Evolutionary conservation across 2,888 invertebrate species (phyloP).

Genomic region (Pilophorus perplexus): DNA sequence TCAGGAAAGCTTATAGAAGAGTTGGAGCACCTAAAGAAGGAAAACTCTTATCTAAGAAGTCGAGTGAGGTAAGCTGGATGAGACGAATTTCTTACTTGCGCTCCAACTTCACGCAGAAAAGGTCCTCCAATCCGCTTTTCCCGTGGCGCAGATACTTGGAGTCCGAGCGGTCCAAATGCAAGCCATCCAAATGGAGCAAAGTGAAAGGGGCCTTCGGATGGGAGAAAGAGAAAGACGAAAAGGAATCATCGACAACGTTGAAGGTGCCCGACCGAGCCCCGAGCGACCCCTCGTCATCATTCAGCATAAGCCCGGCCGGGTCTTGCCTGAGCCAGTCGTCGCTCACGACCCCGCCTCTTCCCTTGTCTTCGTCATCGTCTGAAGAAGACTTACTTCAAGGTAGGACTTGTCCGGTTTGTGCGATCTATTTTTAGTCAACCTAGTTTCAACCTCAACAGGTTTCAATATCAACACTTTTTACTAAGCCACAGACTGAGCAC

Average conservation of each 20-base stretch:
- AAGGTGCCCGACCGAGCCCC: constrained; percentile 44
- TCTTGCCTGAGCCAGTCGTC: constrained; percentile 50
- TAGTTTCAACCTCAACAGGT: no score
- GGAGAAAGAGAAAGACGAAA: constrained; percentile 63
- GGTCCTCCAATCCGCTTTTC: neutral
- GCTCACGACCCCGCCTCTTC: neutral
- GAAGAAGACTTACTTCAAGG: constrained; percentile 26
- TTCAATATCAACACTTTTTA: no score
- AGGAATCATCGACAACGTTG: constrained; percentile 55
- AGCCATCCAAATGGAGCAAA: constrained; percentile 83
- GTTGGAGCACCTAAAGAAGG: constrained; percentile 24
- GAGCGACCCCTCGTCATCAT: constrained; percentile 42
- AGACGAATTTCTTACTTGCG: neutral
- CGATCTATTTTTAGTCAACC: no score
- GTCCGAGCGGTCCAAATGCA: constrained; percentile 53
- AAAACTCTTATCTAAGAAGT: constrained; percentile 30
- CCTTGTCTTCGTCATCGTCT: constrained; percentile 26
- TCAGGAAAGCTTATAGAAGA: constrained; percentile 15
- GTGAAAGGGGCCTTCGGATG: constrained; percentile 86
- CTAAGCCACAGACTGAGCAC: no score
- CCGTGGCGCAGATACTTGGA: constrained; percentile 31
- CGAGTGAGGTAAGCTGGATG: constrained; percentile 18
- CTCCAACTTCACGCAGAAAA: neutral
- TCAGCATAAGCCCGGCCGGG: constrained; percentile 57
- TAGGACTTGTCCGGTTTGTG: neutral